Conservation (phyloP, 2,113 vertebrate genomes). For the Seriola aureovittata region DNA sequence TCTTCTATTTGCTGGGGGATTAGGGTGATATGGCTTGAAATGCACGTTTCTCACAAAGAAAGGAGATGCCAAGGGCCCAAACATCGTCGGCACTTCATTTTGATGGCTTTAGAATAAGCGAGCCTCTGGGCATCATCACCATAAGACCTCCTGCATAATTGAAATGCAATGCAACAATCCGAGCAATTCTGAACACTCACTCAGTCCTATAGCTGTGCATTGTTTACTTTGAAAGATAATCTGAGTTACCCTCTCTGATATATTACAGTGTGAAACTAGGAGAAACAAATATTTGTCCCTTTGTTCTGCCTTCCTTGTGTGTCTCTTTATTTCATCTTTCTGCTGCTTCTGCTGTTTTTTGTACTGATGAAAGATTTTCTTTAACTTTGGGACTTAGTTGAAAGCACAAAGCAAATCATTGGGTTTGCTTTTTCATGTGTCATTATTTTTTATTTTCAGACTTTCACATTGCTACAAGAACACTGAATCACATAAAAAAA, state of each 20-base stretch:
- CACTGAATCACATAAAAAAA: slow-evolving; percentile 5
- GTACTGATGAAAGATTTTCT: background rate
- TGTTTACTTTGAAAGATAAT: slow-evolving; percentile 24
- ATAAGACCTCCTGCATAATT: slow-evolving; percentile 27
- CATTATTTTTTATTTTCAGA: background rate
- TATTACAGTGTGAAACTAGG: background rate
- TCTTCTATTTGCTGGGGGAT: slow-evolving; percentile 71
- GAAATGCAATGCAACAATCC: slow-evolving; percentile 26
- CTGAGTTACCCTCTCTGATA: slow-evolving; percentile 3
- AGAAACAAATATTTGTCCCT: slow-evolving; percentile 13
- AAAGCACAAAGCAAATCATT: slow-evolving; percentile 28
- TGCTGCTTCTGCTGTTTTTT: slow-evolving; percentile 9
- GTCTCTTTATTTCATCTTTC: slow-evolving; percentile 25
- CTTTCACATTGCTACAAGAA: background rate
- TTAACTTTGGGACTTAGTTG: slow-evolving; percentile 7
- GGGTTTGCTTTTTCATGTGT: background rate
- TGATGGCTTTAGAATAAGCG: slow-evolving; percentile 44
- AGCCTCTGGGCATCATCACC: slow-evolving; percentile 28
- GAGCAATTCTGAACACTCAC: background rate
- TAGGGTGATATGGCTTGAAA: slow-evolving; percentile 57
- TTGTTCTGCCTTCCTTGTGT: slow-evolving; percentile 11
- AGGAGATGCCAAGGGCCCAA: slow-evolving; percentile 59
- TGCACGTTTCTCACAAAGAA: slow-evolving; percentile 56
- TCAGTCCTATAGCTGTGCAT: background rate
- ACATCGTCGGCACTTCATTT: slow-evolving; percentile 56